Evolutionary conservation across 2,888 invertebrate species (phyloP).

Genomic region (Andrena praecox): DNA sequence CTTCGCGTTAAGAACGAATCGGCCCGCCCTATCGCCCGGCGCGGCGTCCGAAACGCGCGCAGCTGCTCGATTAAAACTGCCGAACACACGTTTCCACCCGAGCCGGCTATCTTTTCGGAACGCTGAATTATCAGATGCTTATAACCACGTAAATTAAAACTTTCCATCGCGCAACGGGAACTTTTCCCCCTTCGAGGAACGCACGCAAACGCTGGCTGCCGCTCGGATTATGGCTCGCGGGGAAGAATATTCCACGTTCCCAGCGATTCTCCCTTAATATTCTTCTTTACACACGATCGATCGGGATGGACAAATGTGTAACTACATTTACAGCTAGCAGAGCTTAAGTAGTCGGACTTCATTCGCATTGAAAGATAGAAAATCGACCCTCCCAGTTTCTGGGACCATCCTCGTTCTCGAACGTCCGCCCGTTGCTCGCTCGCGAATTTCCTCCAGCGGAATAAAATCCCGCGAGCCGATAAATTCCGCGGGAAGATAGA

Average conservation of each 20-base stretch:
- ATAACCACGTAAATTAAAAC: constrained; percentile 59
- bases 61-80: constrained; percentile 58
- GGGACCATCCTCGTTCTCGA: too few relatives aligned
- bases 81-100: constrained; percentile 44
- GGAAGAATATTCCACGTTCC: not conserved
- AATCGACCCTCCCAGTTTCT: too few relatives aligned
- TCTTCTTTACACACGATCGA: too few relatives aligned
- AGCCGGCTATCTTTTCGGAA: constrained; percentile 42
- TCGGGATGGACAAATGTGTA: too few relatives aligned
- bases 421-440: not conserved
- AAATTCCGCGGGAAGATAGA: constrained; percentile 4
- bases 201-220: constrained; percentile 35
- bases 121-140: constrained; percentile 49
- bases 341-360: too few relatives aligned
- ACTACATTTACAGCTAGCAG: too few relatives aligned
- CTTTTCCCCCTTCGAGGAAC: constrained; percentile 25
- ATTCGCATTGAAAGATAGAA: too few relatives aligned
- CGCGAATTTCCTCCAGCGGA: constrained; percentile 7
- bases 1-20: constrained; percentile 53
- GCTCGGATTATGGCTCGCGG: not conserved
- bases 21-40: constrained; percentile 28
- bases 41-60: constrained; percentile 33
- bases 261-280: not conserved
- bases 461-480: constrained; percentile 29
- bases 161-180: constrained; percentile 59